Conservation (phyloP, 2,797 vertebrate species). For the Ficedula albicollis region DNA sequence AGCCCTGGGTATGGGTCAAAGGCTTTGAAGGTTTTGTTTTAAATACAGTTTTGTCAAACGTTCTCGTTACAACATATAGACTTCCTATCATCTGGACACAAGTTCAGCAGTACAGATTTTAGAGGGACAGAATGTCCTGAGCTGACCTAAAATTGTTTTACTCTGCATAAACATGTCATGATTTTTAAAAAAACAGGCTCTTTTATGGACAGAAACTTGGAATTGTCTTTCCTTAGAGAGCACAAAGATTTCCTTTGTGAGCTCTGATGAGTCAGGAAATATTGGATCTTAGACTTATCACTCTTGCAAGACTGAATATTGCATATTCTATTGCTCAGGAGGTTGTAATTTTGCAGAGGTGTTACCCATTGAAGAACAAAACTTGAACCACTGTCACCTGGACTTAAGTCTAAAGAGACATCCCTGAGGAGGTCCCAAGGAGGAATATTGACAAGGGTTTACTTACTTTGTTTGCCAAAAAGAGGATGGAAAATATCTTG, state of each 20-base stretch:
- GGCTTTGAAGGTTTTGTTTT: neutral
- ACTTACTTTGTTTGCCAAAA: neutral
- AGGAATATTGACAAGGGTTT: neutral
- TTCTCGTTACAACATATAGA: neutral
- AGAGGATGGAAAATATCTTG: neutral
- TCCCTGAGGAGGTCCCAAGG: neutral
- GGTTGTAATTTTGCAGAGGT: neutral
- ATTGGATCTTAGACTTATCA: neutral
- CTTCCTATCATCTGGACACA: neutral
- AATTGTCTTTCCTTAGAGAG: neutral
- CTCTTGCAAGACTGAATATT: neutral
- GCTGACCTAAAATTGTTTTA: constrained; percentile 28
- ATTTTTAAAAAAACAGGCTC: constrained; percentile 2
- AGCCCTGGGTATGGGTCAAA: neutral
- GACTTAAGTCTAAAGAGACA: neutral
- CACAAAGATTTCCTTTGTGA: constrained; percentile 38
- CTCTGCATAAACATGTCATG: neutral
- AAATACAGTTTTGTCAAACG: neutral
- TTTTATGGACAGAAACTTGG: constrained; percentile 44
- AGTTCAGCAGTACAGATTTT: neutral
- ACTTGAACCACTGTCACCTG: neutral
- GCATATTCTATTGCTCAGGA: neutral
- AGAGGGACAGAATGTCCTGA: constrained; percentile 1
- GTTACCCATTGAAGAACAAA: neutral
- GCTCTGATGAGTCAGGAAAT: neutral